Conservation (phyloP, 2,113 vertebrate genomes). For the Ceuthmochares aereus region DNA sequence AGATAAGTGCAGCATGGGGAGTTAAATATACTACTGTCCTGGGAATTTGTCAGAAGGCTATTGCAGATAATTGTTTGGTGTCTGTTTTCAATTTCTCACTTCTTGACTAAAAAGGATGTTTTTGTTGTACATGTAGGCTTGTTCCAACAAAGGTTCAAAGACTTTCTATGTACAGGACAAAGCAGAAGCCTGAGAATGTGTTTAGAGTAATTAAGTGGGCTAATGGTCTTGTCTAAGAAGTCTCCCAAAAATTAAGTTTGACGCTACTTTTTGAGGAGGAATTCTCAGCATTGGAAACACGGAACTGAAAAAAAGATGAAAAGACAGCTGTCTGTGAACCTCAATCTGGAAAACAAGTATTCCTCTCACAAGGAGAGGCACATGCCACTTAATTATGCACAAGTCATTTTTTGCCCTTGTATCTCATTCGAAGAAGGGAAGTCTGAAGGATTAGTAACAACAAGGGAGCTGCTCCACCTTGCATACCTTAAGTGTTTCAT, state of each 20-base stretch:
- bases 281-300: neutral
- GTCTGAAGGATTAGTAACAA: neutral
- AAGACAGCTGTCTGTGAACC: neutral
- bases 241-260: neutral
- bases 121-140: neutral
- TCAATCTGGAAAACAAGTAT: neutral
- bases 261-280: neutral
- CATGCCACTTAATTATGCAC: neutral
- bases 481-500: neutral
- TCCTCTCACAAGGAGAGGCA: neutral
- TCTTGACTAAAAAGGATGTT: constrained; percentile 38
- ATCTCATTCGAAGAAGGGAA: neutral
- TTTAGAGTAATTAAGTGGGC: neutral
- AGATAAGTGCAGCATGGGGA: neutral
- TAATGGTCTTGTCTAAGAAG: neutral
- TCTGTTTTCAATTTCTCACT: constrained; percentile 41
- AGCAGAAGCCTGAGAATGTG: constrained; percentile 11
- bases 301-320: accelerated
- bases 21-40: neutral
- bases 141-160: constrained; percentile 53
- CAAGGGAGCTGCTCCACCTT: neutral
- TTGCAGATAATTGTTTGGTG: neutral
- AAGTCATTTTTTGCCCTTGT: neutral
- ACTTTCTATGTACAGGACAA: constrained; percentile 32
- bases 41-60: constrained; percentile 26